phyloP scores from a whole-genome alignment of 2,888 invertebrate genomes.

The Sicus ferrugineus region DNA sequence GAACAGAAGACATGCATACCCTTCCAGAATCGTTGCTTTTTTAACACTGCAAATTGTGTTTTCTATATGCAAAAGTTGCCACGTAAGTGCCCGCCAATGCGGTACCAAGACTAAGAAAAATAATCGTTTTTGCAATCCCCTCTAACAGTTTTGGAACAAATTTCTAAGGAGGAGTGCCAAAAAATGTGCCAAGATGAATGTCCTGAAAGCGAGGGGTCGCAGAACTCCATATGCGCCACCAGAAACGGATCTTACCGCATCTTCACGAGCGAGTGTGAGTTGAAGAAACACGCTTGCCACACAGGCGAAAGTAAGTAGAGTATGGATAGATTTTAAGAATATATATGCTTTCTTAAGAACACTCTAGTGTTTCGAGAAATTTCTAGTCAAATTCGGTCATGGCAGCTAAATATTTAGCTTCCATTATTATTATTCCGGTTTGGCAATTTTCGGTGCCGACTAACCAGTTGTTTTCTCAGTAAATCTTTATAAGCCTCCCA shows the following conservation, averaged over 20 bases:
- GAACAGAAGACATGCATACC: background rate
- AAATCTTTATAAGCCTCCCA: too few species aligned
- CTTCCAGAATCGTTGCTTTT: background rate
- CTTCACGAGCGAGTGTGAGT: background rate
- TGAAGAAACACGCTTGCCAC: background rate
- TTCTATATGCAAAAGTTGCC: background rate
- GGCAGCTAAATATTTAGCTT: too few species aligned
- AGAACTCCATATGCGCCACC: background rate
- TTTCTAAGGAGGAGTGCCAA: background rate
- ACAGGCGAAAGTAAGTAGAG: constrained; percentile 5
- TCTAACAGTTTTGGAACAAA: background rate
- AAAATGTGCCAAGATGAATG: background rate
- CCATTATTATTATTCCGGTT: too few species aligned
- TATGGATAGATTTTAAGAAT: too few species aligned
- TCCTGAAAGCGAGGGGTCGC: background rate
- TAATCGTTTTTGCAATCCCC: too few species aligned
- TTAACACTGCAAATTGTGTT: background rate
- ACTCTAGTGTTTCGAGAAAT: too few species aligned
- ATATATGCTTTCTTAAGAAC: too few species aligned
- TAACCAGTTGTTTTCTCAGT: too few species aligned
- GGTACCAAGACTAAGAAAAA: too few species aligned
- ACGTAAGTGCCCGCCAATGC: background rate
- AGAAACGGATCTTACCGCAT: background rate
- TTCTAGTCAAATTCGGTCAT: too few species aligned
- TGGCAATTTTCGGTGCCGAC: too few species aligned